Percentiles rank a stretch among this genome's conserved stretches.
These are phyloP conservation scores for Drosophila lacertosa DNA, from an alignment of 1,140 invertebrate genomes.

Conservation along the genomic window DNA sequence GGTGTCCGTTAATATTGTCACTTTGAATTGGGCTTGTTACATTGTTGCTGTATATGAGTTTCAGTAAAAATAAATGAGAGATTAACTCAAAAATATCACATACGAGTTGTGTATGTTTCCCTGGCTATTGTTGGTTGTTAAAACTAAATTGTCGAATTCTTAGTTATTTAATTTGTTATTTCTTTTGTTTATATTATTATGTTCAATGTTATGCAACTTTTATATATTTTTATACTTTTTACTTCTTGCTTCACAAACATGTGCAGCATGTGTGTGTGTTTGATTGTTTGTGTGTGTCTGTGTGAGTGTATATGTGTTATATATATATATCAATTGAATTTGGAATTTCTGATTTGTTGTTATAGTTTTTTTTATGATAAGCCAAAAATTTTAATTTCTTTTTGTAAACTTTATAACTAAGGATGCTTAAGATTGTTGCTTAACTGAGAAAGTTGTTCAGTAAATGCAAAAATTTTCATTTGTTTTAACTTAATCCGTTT, in stretches of 20 bases:
- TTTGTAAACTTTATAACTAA: constrained; percentile 51
- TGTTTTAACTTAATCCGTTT: constrained; percentile 58
- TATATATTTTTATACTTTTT: constrained; percentile 67
- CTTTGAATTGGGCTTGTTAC: constrained; percentile 71
- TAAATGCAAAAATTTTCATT: constrained; percentile 48
- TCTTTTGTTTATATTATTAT: constrained; percentile 59
- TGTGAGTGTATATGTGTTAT: constrained; percentile 29
- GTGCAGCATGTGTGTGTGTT: constrained; percentile 46
- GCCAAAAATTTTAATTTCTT: constrained; percentile 73
- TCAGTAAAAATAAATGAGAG: constrained; percentile 75
- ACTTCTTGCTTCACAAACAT: constrained; percentile 42
- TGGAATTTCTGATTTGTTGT: constrained; percentile 62
- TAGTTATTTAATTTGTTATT: constrained; percentile 55
- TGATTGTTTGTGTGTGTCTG: constrained; percentile 38
- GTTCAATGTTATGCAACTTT: constrained; percentile 65
- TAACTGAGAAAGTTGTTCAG: constrained; percentile 38
- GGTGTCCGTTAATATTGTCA: constrained; percentile 60
- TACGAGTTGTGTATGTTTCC: constrained; percentile 84
- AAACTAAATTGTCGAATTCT: constrained; percentile 73
- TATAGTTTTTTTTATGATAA: constrained; percentile 66
- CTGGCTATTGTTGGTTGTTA: constrained; percentile 84
- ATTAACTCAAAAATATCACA: constrained; percentile 84
- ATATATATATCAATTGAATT: constrained; percentile 75
- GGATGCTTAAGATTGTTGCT: constrained; percentile 68
- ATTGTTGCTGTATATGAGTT: constrained; percentile 45